Evolutionary conservation across 2,888 invertebrate species (phyloP).

Genomic region (Leucoptera coffeella): DNA sequence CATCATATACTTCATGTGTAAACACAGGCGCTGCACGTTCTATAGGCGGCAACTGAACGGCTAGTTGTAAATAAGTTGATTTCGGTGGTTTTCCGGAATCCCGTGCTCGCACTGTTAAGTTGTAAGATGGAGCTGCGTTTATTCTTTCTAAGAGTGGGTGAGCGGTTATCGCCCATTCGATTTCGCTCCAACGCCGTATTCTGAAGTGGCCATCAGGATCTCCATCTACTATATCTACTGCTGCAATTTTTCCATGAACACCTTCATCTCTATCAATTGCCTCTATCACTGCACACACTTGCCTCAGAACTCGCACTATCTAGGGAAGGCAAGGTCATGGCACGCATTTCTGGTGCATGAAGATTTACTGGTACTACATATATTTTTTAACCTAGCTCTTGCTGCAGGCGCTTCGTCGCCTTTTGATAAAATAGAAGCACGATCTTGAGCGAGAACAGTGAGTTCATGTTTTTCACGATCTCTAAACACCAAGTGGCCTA

Average conservation of each 20-base stretch:
- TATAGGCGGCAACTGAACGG: constrained; percentile 72
- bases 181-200: constrained; percentile 53
- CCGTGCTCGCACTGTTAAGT: constrained; percentile 76
- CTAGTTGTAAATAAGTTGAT: constrained; percentile 72
- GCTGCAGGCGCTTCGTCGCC: constrained; percentile 60
- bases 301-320: constrained; percentile 74
- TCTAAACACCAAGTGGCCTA: constrained; percentile 63
- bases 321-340: constrained; percentile 73
- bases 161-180: constrained; percentile 69
- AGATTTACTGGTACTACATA: constrained; percentile 79
- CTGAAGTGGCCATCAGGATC: constrained; percentile 87
- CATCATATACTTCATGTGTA: constrained; percentile 80
- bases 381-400: constrained; percentile 67
- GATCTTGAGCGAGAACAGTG: constrained; percentile 78
- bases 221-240: constrained; percentile 80
- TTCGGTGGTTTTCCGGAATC: constrained; percentile 79
- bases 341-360: constrained; percentile 76
- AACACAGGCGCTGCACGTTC: constrained; percentile 87
- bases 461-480: constrained; percentile 68
- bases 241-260: constrained; percentile 75
- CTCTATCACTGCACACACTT: constrained; percentile 80
- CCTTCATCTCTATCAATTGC: constrained; percentile 81
- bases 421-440: constrained; percentile 60
- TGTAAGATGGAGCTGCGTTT: constrained; percentile 73
- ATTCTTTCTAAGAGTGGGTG: constrained; percentile 74